Evolutionary conservation across 2,797 vertebrate species (phyloP), one percentile per base, ranked within the genome.

Genomic region (Morus bassanus): DNA sequence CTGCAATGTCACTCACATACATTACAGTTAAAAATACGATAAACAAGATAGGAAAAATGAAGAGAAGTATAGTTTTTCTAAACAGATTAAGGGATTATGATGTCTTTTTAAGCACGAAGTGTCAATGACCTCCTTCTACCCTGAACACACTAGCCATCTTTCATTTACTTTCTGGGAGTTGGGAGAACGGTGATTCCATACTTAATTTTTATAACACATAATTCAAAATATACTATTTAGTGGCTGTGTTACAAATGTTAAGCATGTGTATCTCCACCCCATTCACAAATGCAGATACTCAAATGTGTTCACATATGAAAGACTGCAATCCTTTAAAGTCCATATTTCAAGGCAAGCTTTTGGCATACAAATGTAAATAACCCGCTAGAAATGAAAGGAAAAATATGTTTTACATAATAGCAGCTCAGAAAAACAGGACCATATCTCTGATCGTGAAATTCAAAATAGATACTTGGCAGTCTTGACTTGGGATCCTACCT

Each of bases 1-100:
- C 6, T n/a, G 15, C 63, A 60, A 64, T 1, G 12, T 30, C 16
- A 33, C 1, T 7, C 5, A 64, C 7, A 28, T 1, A 0, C 4
- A 19, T 17, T 76, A 25, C 9, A 31, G 11, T 50, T 89, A 30
- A 77, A 86, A 93, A 76, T 10, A 45, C 2, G 9, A 54, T 54
- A 73, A 94, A 45, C 5, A 72, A 43, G 8, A 67, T 18, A 51
- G 9, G 14, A 37, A 77, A 92, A 88, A 74, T 33, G 15, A 41
- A 57, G 45, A 30, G 1, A 75, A 83, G 28, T 19, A 2, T 0
- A 30, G 4, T 69, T 94, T 68, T 84, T 73, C 46, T 51, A 45
- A 85, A n/a, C 9, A 74, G 28, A 81, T 73, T 59, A 65, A 72
- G 22, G n/a, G 10, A 63, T 59, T 48, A 53, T 80, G 30, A 33